Conservation (phyloP, 2,113 vertebrate genomes). For the Platichthys flesus region DNA sequence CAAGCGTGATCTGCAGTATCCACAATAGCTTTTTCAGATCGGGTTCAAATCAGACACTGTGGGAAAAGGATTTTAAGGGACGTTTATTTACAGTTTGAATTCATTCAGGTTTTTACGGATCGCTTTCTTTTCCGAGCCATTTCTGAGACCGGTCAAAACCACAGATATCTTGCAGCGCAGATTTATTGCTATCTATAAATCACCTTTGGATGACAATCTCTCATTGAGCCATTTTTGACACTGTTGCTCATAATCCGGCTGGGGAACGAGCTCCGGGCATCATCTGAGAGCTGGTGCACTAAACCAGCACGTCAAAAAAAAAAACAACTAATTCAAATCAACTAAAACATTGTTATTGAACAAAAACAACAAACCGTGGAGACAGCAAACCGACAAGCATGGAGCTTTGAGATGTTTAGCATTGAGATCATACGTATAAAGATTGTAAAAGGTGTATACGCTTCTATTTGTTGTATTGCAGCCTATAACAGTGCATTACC, state of each 20-base stretch:
- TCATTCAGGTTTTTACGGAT: conserved; percentile 16
- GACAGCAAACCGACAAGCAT: conserved; percentile 49
- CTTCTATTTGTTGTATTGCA: conserved; percentile 69
- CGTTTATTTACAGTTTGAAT: conserved; percentile 31
- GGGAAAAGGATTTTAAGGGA: conserved; percentile 37
- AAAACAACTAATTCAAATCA: not conserved
- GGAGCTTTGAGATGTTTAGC: conserved; percentile 60
- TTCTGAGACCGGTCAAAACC: conserved; percentile 40
- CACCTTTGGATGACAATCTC: conserved; percentile 71
- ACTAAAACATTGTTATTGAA: not conserved
- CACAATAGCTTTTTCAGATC: conserved; percentile 57
- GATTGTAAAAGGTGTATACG: conserved; percentile 52
- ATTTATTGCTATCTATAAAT: conserved; percentile 38
- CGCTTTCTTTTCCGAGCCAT: conserved; percentile 37
- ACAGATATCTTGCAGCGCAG: conserved; percentile 36
- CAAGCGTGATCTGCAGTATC: conserved; percentile 65
- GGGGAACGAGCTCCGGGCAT: conserved; percentile 10
- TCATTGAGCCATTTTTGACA: conserved; percentile 52
- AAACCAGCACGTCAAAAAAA: conserved; percentile 10
- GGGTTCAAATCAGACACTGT: conserved; percentile 56
- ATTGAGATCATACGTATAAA: conserved; percentile 58
- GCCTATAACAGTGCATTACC: conserved; percentile 63
- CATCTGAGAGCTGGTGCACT: conserved; percentile 19
- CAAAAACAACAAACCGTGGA: not conserved
- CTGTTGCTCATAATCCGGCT: conserved; percentile 6